Percentiles rank a stretch among this genome's conserved stretches.
These are phyloP conservation scores for Eidolon helvum DNA, from an alignment of 2,113 vertebrate genomes.

Conservation along the genomic window DNA sequence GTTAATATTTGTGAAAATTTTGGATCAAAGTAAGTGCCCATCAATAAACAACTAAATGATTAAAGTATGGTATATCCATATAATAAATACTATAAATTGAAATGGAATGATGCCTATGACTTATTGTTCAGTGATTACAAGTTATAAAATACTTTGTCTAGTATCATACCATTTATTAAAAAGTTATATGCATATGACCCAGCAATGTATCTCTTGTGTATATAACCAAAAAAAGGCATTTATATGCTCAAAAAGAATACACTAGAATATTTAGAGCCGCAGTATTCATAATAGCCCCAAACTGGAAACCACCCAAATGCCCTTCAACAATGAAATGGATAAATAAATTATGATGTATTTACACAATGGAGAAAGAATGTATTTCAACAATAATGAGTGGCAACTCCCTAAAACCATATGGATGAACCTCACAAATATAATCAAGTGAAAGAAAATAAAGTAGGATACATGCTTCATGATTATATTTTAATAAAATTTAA, in stretches of 20 bases:
- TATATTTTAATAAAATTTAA: background rate
- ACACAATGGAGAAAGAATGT: background rate
- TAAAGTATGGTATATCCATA: background rate
- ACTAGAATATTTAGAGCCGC: background rate
- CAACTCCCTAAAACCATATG: background rate
- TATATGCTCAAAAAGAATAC: background rate
- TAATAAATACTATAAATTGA: background rate
- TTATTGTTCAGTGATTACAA: background rate
- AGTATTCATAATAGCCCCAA: background rate
- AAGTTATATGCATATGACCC: background rate
- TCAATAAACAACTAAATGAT: background rate
- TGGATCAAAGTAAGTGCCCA: background rate
- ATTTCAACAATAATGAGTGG: background rate
- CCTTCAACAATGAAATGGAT: background rate
- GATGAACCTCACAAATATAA: background rate
- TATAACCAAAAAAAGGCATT: background rate
- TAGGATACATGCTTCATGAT: background rate
- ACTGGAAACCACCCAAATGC: background rate
- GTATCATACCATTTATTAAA: background rate
- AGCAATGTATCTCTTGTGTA: background rate
- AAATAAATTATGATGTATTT: conserved; percentile 21
- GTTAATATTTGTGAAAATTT: background rate
- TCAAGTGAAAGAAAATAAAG: background rate
- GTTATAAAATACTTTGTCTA: background rate
- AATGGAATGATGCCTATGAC: background rate